Conservation (phyloP, 2,888 invertebrate genomes). For the Gymnocheta viridis region DNA sequence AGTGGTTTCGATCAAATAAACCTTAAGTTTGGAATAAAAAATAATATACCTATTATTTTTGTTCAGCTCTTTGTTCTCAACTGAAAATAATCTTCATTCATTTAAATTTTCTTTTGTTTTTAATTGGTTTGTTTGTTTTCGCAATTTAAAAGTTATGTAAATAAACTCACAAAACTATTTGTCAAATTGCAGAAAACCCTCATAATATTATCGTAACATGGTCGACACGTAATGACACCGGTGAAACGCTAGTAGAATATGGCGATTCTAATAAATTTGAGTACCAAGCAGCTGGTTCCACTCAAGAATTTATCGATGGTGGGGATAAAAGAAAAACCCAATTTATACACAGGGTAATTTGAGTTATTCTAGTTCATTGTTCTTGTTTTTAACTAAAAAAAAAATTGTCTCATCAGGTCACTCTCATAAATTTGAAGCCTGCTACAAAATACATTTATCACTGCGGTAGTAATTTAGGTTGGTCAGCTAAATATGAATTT, state of each 20-base stretch:
- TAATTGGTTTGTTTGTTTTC: background rate
- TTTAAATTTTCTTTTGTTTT: background rate
- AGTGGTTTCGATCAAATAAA: no score
- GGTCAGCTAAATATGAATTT: conserved; percentile 92
- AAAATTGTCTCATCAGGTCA: conserved; percentile 56
- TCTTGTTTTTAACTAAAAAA: conserved; percentile 16
- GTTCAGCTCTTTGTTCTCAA: no score
- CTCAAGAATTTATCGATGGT: conserved; percentile 88
- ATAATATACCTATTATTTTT: no score
- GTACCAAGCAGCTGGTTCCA: conserved; percentile 83
- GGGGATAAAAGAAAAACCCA: conserved; percentile 85
- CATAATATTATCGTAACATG: conserved; percentile 91
- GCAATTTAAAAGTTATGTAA: background rate
- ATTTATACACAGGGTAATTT: conserved; percentile 87
- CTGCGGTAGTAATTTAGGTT: conserved; percentile 89
- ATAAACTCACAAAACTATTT: conserved; percentile 42
- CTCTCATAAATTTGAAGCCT: conserved; percentile 83
- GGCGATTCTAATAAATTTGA: conserved; percentile 84
- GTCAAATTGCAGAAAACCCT: conserved; percentile 83
- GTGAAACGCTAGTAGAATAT: conserved; percentile 88
- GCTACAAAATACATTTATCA: conserved; percentile 89
- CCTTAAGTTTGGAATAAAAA: no score
- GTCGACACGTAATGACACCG: conserved; percentile 88
- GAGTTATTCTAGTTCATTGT: background rate
- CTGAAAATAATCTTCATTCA: background rate